Base-by-base conservation (phyloP, 2,888 invertebrate species). In the Dioctria rufipes region DNA sequence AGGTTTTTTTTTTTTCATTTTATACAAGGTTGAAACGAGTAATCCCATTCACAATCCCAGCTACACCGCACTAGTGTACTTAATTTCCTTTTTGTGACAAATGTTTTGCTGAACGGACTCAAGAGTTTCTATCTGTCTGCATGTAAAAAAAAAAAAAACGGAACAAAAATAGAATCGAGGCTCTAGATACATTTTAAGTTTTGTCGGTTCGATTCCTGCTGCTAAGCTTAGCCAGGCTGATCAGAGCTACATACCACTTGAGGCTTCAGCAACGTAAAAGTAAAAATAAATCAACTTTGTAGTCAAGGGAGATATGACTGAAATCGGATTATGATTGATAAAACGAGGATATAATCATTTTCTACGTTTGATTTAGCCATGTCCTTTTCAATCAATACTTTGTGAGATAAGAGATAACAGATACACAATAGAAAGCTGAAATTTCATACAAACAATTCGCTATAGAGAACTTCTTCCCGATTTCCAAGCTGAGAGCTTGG, bases 261-360 rank as follows among this genome's bases (percentile, higher is more conserved):
- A 25, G 25, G 25, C 25, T 1, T 25, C 25, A 25, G 2, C 25
- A 25, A 25, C 25, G 25, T 25, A 25, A 25, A 25, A 25, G 25
- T 25, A 25, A 25, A 71, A 71, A 58, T 39, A 54, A 39, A 73
- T 13, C 73, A 73, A 73, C 58, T 73, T 39, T 58, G 73, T 40
- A 73, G 51, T 58, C 73, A 73, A 39, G 42, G 65, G 11, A 65
- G 25, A 25, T 8, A 8, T 73, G 51, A 51, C 49, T 11, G 61
- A 25, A 61, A 61, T 61, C 61, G 61, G 61, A 61, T 61, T 61
- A 61, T 61, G 61, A 61, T 61, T 61, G 61, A 61, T 61, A 61
- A 61, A 61, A 61, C 61, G 25, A 61, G 61, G 61, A 25, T 25
- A 5, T 61, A 61, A 61, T 61, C 49, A 58, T 49, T 51, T 37